Base-by-base conservation (phyloP, 2,888 invertebrate species). In the Polymixis lichenea region DNA sequence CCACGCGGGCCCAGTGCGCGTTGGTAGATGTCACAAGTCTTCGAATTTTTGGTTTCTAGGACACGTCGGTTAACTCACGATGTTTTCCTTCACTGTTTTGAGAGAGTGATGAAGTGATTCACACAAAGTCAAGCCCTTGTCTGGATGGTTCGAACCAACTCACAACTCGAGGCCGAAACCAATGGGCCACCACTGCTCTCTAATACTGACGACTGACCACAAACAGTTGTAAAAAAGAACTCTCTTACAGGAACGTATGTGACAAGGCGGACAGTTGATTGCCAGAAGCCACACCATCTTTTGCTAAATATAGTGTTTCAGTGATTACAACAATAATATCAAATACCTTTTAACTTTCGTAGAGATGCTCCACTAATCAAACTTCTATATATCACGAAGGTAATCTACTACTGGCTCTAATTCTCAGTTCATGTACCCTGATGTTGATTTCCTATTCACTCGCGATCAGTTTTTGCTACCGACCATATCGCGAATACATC, bases 401-500 rank as follows among this genome's bases (percentile, higher is more conserved):
- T 25, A 19, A 56, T 61, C 46, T 32, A 51, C 22, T 9, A 17
- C 3, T 46, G n/a, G n/a, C n/a, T n/a, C n/a, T n/a, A n/a, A n/a
- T 69, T 11, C n/a, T 46, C 13, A 49, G 4, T 2, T 1, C 8
- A 25, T 19, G 3, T 62, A 4, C 7, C 8, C n/a, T n/a, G n/a
- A 15, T 25, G 13, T 11, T 46, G n/a, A n/a, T 55, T 25, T 11
- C n/a, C 17, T 3, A 28, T 19, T 74, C 17, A 28, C 19, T 25
- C 6, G 25, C 25, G 15, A 7, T n/a, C 22, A 0, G 22, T 62
- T 43, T 56, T 25, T 53, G 22, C 51, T 38, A 49, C 51, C 11
- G 25, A 64, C 19, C 11, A 51, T 61, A 73, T 80, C 51, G 83
- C 78, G 83, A 88, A 87, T 85, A 88, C 66, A 77, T 67, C 65